Base-by-base conservation (phyloP, 2,888 invertebrate species). In the Cheilosia impressa region DNA sequence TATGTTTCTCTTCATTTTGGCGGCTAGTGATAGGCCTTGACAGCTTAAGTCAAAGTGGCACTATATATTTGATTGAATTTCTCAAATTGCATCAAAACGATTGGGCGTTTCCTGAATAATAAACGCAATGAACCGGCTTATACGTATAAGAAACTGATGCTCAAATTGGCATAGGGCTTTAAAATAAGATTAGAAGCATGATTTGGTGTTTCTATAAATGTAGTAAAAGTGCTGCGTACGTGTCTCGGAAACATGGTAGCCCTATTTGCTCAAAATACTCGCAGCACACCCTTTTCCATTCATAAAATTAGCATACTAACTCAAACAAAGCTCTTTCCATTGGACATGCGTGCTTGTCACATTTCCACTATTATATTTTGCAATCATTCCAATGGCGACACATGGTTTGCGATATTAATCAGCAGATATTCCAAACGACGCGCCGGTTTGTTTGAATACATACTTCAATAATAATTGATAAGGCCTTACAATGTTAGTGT, bases 321-420 rank as follows among this genome's bases (percentile, higher is more conserved):
- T 66, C 57, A n/a, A 4, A 22, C 34, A 57, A 68, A 68, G 15
- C 2, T 17, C 45, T 10, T 81, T 71, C 53, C 60, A 66, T 9
- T 50, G 22, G 62, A 53, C 83, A 84, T 84, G 79, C 83, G 83
- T 53, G 19, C 17, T 47, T 43, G 5, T 45, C 6, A 45, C 45
- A 45, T 45, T 45, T 45, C 17, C 9, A 19, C 10, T 47, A 47
- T 17, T 6, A 9, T n/a, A 17, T 9, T 17, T 47, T 7, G 9
- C 19, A 19, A 47, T 17, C 17, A 7, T 80, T 75, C 34, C 68
- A 72, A 41, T 27, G 53, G 41, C n/a, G 34, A 55, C 78, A 68
- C 83, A 78, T 83, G 73, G 66, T 68, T n/a, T n/a, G 31, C 55
- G n/a, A 9, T 3, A 45, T 45, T 45, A 45, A 45, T 45, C 15